Conservation (phyloP, 2,113 vertebrate species). For the Chionomys nivalis region DNA sequence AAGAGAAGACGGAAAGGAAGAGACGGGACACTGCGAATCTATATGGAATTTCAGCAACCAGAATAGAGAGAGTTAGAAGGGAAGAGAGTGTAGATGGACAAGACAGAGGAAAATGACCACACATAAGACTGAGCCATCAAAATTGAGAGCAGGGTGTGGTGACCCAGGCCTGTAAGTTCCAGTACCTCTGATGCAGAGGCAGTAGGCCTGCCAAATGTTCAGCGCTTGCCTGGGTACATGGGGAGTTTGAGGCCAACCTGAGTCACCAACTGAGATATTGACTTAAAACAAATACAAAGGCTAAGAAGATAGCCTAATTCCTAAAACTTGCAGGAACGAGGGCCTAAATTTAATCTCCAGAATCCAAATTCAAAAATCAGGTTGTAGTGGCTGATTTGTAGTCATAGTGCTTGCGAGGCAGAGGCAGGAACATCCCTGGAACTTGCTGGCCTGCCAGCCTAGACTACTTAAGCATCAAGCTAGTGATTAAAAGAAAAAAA, state of each 20-base stretch:
- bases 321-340: background rate
- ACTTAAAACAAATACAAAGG: background rate
- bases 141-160: background rate
- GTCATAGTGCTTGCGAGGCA: background rate
- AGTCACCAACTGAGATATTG: background rate
- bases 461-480: background rate
- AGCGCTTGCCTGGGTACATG: background rate
- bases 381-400: background rate
- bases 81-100: too few relatives aligned
- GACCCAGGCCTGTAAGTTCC: background rate
- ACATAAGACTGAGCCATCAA: background rate
- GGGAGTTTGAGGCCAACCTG: background rate
- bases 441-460: too few relatives aligned
- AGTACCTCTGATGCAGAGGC: background rate
- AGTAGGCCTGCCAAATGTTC: background rate
- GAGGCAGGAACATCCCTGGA: background rate
- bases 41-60: background rate
- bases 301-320: background rate
- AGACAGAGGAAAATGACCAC: background rate
- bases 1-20: too few relatives aligned
- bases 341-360: background rate
- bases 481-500: background rate
- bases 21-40: background rate
- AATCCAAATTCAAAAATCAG: background rate
- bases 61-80: background rate